Percentiles rank a stretch among this genome's conserved stretches.
Evolutionary conservation across 2,797 vertebrate species (phyloP).

Genomic region (Periparus ater): DNA sequence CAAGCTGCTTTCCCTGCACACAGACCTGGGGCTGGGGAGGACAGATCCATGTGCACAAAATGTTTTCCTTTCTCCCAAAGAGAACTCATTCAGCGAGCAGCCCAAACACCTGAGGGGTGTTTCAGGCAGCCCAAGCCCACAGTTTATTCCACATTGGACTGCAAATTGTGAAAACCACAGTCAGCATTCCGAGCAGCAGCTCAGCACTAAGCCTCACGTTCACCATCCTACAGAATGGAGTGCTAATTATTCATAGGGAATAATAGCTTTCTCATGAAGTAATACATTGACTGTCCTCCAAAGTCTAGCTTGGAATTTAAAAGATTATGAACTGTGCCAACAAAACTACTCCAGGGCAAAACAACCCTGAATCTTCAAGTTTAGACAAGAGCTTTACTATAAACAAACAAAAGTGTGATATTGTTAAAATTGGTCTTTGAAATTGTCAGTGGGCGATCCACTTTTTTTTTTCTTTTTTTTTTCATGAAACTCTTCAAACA

Average conservation of each 20-base stretch:
- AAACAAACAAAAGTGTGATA: conserved; percentile 63
- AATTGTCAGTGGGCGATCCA: conserved; percentile 52
- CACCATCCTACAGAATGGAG: background rate
- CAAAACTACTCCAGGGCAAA: conserved; percentile 67
- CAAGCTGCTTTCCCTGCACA: background rate
- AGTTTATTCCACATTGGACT: background rate
- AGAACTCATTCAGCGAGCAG: background rate
- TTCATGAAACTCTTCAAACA: background rate
- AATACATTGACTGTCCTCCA: conserved; percentile 59
- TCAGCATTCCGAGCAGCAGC: background rate
- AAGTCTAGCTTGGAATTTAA: conserved; percentile 57
- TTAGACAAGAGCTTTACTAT: conserved; percentile 63
- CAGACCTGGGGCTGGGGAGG: background rate
- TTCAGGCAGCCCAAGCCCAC: background rate
- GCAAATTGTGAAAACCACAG: background rate
- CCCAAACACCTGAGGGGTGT: background rate
- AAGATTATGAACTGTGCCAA: conserved; percentile 47
- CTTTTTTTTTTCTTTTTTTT: background rate
- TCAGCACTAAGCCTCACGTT: background rate
- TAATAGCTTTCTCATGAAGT: conserved; percentile 61
- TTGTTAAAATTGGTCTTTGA: conserved; percentile 63
- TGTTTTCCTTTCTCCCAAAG: background rate
- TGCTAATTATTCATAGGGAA: conserved; percentile 41
- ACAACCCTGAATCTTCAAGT: conserved; percentile 56
- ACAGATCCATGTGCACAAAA: background rate